A percentile compares a stretch with the other conserved stretches of the same genome.
Evolutionary conservation across 2,888 invertebrate genomes (phyloP).

Genomic region (Odiellus spinosus): DNA sequence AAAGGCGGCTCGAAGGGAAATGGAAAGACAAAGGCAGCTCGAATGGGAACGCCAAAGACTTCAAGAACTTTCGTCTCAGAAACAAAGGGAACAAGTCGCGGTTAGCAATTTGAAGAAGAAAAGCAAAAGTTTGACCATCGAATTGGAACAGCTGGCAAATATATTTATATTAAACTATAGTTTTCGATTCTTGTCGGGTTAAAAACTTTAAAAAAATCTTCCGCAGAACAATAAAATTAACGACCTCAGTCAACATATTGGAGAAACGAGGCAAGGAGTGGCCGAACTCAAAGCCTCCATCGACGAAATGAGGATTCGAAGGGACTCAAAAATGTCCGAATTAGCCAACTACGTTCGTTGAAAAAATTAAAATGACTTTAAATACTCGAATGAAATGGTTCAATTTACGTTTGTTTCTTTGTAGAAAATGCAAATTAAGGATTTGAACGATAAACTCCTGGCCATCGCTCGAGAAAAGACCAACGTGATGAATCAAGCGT

Average conservation of each 20-base stretch:
- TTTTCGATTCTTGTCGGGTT: too few species aligned
- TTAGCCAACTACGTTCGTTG: constrained; percentile 55
- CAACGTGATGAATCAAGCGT: constrained; percentile 24
- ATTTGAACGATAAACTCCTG: constrained; percentile 22
- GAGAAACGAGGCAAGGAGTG: constrained; percentile 67
- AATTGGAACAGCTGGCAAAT: constrained; percentile 43
- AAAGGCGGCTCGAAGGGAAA: constrained; percentile 45
- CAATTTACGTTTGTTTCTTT: too few species aligned
- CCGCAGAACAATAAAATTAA: constrained; percentile 49
- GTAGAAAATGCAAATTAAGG: constrained; percentile 3
- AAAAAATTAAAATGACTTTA: constrained; percentile 44
- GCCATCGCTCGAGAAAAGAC: constrained; percentile 28
- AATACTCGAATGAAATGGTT: constrained; percentile 17
- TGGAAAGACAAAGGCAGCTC: constrained; percentile 82
- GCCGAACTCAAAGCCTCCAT: constrained; percentile 86
- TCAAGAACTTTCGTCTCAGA: constrained; percentile 67
- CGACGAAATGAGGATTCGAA: constrained; percentile 78
- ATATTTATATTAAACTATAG: constrained; percentile 1
- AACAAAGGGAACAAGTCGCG: constrained; percentile 68
- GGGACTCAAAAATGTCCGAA: constrained; percentile 75
- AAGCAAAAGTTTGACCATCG: constrained; percentile 65
- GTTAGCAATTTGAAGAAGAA: constrained; percentile 70
- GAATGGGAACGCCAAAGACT: constrained; percentile 91
- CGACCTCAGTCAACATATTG: constrained; percentile 62
- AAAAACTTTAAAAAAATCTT: constrained; percentile 13